Percentiles rank a stretch among this genome's conserved stretches.
Evolutionary conservation across 1,140 invertebrate species (phyloP).

Genomic region (Zaprionus africanus): DNA sequence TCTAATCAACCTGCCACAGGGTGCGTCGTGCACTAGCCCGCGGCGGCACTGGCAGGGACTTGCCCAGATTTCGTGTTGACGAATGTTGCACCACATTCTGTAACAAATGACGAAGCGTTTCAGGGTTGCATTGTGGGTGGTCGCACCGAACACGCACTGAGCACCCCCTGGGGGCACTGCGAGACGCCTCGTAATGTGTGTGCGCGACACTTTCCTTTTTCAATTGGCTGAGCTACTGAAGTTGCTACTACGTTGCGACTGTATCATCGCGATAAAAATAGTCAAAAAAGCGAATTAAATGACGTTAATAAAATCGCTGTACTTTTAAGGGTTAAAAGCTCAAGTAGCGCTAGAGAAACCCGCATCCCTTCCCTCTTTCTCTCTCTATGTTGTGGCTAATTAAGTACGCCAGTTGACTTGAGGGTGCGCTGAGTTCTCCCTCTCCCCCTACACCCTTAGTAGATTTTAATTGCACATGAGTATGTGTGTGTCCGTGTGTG

Average conservation of each 20-base stretch:
- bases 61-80: slow-evolving; percentile 68
- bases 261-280: slow-evolving; percentile 60
- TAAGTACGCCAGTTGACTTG: slow-evolving; percentile 48
- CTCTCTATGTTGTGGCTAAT: slow-evolving; percentile 47
- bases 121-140: slow-evolving; percentile 57
- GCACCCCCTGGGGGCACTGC: not conserved
- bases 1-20: slow-evolving; percentile 76
- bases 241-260: slow-evolving; percentile 42
- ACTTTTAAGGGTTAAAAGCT: slow-evolving; percentile 70
- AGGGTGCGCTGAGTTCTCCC: slow-evolving; percentile 54
- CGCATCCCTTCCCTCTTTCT: not conserved
- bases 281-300: slow-evolving; percentile 46
- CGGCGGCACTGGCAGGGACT: slow-evolving; percentile 19
- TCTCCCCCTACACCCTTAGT: slow-evolving; percentile 1
- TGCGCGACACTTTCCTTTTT: slow-evolving; percentile 71
- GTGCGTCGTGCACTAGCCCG: slow-evolving; percentile 37
- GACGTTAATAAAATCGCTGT: slow-evolving; percentile 52
- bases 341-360: slow-evolving; percentile 6
- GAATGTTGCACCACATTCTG: slow-evolving; percentile 66
- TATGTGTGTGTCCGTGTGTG: slow-evolving; percentile 18
- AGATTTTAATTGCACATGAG: slow-evolving; percentile 61
- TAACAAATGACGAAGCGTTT: slow-evolving; percentile 22
- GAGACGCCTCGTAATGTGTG: slow-evolving; percentile 21
- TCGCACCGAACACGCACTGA: not conserved
- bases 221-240: slow-evolving; percentile 40